Evolutionary conservation across 2,797 vertebrate species (phyloP), one percentile per base, ranked within the genome.

Genomic region (Artibeus lituratus): DNA sequence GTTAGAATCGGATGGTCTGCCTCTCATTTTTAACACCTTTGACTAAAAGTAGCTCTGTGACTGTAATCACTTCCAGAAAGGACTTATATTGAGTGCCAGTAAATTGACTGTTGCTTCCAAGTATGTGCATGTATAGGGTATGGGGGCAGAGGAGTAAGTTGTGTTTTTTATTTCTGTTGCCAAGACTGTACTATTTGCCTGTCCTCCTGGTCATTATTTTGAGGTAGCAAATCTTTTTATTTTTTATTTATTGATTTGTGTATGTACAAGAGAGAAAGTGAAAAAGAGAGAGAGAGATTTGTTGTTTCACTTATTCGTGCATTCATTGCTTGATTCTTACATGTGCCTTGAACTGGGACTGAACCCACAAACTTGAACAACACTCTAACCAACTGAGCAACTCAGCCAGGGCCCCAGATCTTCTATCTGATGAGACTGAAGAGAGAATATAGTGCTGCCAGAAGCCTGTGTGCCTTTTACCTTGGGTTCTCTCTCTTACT

Each of bases 31-130:
- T 97, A 95, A 88, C 96, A 97, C 95, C 95, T 97, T 95, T 94
- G 81, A 96, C 87, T 98, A 72, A 78, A 93, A 97, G 51, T 86
- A 24, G 84, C 95, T 97, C 95, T 84, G 90, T 94, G 88, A 67
- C 78, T 95, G 42, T 98, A 98, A 98, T 98, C 94, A 97, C 86
- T 98, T 98, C 98, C 98, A 98, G 98, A 98, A 97, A 97, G 85
- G 95, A 81, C 94, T 97, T 96, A 65, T 65, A 85, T n/a, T 44
- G 11, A 67, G 49, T 0, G 3, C 76, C 82, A 88, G 16, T 42
- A 92, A 90, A 87, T 55, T 77, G 81, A 69, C 85, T 76, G 78
- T 93, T 92, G 47, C 65, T 42, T 81, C 73, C 55, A 89, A 86
- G 14, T 84, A 86, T 19, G 39, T 86, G n/a, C 53, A 2, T 14